phyloP scores from a whole-genome alignment of 37 sponge, comb jelly and placozoan species.

The Tethya wilhelma region DNA sequence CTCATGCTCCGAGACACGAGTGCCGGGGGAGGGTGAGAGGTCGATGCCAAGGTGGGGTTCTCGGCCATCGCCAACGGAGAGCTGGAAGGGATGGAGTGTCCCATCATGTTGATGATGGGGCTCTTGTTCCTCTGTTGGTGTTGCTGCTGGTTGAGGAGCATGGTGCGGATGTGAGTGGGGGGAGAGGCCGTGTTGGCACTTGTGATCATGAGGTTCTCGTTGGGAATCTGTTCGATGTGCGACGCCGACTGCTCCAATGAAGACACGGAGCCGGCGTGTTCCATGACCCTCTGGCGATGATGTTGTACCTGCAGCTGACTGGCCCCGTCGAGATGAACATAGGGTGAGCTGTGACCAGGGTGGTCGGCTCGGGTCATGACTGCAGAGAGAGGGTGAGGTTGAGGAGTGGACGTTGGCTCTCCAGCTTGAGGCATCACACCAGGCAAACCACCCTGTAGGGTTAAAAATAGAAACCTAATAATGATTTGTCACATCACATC shows the following conservation, averaged over 20 bases:
- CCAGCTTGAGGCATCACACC: too few relatives aligned
- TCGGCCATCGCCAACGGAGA: background rate
- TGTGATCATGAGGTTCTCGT: constrained; percentile 16
- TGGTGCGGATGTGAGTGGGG: constrained; percentile 41
- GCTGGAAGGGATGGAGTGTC: background rate
- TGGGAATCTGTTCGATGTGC: constrained; percentile 35
- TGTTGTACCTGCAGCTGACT: background rate
- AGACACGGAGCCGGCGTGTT: background rate
- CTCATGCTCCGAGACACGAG: background rate
- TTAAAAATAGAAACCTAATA: too few relatives aligned
- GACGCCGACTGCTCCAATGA: background rate
- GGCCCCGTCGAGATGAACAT: background rate
- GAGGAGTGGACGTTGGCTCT: too few relatives aligned
- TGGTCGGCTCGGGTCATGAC: too few relatives aligned
- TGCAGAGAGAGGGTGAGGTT: too few relatives aligned
- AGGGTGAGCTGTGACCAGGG: background rate
- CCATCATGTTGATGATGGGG: background rate
- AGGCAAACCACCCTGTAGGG: too few relatives aligned
- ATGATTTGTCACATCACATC: too few relatives aligned
- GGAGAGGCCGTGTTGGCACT: constrained; percentile 43
- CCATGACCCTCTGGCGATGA: background rate
- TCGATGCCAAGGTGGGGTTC: background rate
- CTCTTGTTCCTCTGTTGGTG: constrained; percentile 22
- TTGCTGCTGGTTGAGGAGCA: constrained; percentile 37
- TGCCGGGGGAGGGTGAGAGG: background rate